Evolutionary conservation across 92 coral and sea anemone genomes (phyloP), one percentile per base, ranked within the genome.

Genomic region (Desmophyllum pertusum): DNA sequence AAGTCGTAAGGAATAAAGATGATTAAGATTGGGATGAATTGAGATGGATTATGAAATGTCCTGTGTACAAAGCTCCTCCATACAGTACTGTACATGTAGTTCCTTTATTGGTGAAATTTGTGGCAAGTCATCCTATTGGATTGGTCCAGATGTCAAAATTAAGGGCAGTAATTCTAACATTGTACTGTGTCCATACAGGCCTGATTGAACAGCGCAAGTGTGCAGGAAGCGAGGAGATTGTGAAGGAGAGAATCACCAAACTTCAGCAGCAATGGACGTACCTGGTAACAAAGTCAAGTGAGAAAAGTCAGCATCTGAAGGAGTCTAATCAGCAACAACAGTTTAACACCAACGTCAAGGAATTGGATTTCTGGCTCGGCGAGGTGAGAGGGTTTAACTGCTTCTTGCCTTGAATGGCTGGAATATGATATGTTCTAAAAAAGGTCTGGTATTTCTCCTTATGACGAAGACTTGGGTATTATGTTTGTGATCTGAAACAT

Each of bases 261-360:
- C 87, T 95, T 18, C 94, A 93, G 66, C 89, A 86, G 64, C 93
- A 88, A 57, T 95, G 98, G 98, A 89, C 83, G 36, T 93, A 92
- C 74, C 89, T 95, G 62, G 95, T 92, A 6, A 86, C 84, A 73
- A 94, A 89, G 73, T 92, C 98, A 48, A 88, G 77, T 45, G 87
- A 92, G 33, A 95, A 95, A 80, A 90, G 94, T n/a, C 98, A 91
- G 57, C 93, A 95, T 78, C 88, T 95, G 42, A 93, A 86, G 88
- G 98, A 95, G 41, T 88, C 98, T 33, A 94, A 95, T 59, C 98
- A 96, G 38, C 93, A 90, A 43, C 98, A 96, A 53, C 99, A 96
- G 85, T 96, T 94, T 75, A 94, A 94, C 85, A 93, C 89, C 81
- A 96, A 94, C 78, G 98, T 96, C 77, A 96, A 96, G 82, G 99